Evolutionary conservation across 2,113 vertebrate genomes (phyloP).

Genomic region (Aptenodytes patagonicus): DNA sequence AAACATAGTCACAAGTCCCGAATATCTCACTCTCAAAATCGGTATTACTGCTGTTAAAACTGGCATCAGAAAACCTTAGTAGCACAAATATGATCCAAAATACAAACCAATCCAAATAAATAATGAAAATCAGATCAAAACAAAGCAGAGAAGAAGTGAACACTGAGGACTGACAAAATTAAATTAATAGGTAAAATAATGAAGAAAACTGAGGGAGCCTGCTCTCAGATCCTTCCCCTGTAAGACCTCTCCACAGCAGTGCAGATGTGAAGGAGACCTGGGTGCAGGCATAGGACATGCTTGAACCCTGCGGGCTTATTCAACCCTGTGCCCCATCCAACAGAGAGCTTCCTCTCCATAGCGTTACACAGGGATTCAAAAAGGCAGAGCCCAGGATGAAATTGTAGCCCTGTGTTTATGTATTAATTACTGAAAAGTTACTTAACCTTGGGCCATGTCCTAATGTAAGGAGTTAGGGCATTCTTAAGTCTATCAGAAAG

Average conservation of each 20-base stretch:
- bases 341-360: not conserved
- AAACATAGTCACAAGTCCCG: not conserved
- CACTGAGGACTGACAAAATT: not conserved
- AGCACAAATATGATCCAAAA: not conserved
- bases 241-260: not conserved
- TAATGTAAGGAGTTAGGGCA: not conserved
- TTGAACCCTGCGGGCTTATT: not conserved
- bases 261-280: not conserved
- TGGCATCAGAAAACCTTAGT: not conserved
- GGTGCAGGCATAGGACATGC: not conserved
- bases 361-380: not conserved
- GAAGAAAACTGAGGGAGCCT: not conserved
- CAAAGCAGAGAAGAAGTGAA: not conserved
- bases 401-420: not conserved
- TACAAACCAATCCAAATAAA: not conserved
- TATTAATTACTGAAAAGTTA: conserved; percentile 1
- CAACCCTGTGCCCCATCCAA: not conserved
- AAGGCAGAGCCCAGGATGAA: not conserved
- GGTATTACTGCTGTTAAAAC: not conserved
- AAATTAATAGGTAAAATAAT: not conserved
- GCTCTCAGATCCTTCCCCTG: not conserved
- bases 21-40: not conserved
- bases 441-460: not conserved
- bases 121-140: not conserved
- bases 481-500: not conserved